Conservation (phyloP, 2,888 invertebrate species). For the Sericinus montela region DNA sequence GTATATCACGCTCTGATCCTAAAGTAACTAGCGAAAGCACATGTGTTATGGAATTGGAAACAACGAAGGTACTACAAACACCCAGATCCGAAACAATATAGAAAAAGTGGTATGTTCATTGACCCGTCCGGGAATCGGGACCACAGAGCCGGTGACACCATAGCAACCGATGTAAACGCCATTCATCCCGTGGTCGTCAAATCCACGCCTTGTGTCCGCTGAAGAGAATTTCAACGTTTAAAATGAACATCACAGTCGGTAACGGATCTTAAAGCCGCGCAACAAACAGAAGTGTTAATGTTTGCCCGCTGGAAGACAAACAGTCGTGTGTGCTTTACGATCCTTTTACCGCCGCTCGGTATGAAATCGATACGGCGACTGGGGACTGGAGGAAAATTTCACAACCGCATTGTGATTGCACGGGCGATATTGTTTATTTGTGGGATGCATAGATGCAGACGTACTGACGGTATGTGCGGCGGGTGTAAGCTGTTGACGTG, state of each 20-base stretch:
- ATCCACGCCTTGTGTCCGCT: no score
- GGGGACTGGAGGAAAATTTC: slow-evolving; percentile 9
- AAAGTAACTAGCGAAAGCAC: no score
- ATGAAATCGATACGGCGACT: slow-evolving; percentile 36
- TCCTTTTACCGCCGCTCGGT: slow-evolving; percentile 33
- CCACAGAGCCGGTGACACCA: no score
- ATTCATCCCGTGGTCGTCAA: no score
- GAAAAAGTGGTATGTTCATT: no score
- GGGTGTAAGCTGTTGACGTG: background rate
- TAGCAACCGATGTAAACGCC: no score
- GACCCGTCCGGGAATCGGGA: no score
- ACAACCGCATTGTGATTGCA: slow-evolving; percentile 10
- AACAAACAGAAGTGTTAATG: slow-evolving; percentile 47
- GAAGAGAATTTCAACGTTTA: slow-evolving; percentile 2
- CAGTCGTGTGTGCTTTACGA: slow-evolving; percentile 21
- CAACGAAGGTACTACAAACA: no score
- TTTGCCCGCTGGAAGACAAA: slow-evolving; percentile 38
- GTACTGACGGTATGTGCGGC: slow-evolving; percentile 10
- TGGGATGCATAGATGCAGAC: slow-evolving; percentile 2
- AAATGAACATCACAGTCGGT: slow-evolving; percentile 3
- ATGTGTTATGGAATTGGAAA: no score
- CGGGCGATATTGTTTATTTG: slow-evolving; percentile 5
- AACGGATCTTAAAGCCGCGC: slow-evolving; percentile 22
- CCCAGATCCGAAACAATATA: no score
- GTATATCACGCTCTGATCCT: no score